These are phyloP conservation scores for Cichlasoma orientale DNA, from an alignment of 2,797 vertebrate species.

Conservation along the genomic window DNA sequence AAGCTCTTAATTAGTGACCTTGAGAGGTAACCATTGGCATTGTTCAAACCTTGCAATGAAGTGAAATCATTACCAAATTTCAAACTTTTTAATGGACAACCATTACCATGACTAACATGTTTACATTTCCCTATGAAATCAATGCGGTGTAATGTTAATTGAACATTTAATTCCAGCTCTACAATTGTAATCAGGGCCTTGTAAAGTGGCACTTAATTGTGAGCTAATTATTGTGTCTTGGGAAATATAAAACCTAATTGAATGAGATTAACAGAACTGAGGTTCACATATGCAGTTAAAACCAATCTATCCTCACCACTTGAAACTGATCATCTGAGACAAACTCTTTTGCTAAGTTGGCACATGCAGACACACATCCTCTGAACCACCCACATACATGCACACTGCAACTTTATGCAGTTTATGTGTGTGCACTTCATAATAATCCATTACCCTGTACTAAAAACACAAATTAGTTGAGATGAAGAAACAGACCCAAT, in stretches of 20 bases:
- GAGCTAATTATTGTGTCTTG: constrained; percentile 48
- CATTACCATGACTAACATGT: constrained; percentile 11
- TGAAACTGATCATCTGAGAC: constrained; percentile 42
- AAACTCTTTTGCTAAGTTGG: constrained; percentile 24
- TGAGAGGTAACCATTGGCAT: neutral
- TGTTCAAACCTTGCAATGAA: neutral
- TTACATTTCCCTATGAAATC: constrained; percentile 32
- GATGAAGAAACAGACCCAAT: constrained; percentile 65
- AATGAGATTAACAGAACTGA: constrained; percentile 34
- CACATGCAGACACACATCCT: neutral
- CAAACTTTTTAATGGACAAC: neutral
- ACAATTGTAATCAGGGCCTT: constrained; percentile 15
- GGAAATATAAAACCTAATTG: constrained; percentile 57
- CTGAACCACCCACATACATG: constrained; percentile 1
- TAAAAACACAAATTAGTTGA: constrained; percentile 70
- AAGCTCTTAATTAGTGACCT: constrained; percentile 1
- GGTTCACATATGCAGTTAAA: constrained; percentile 34
- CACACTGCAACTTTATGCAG: constrained; percentile 1
- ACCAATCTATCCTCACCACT: constrained; percentile 43
- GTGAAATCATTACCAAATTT: neutral
- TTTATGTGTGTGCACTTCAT: constrained; percentile 25
- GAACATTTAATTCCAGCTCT: constrained; percentile 29
- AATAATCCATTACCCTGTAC: constrained; percentile 50
- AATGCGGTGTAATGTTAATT: constrained; percentile 3
- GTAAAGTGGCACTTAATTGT: constrained; percentile 28